Conservation (phyloP, 2,797 vertebrate genomes). For the Cossypha polioptera region DNA sequence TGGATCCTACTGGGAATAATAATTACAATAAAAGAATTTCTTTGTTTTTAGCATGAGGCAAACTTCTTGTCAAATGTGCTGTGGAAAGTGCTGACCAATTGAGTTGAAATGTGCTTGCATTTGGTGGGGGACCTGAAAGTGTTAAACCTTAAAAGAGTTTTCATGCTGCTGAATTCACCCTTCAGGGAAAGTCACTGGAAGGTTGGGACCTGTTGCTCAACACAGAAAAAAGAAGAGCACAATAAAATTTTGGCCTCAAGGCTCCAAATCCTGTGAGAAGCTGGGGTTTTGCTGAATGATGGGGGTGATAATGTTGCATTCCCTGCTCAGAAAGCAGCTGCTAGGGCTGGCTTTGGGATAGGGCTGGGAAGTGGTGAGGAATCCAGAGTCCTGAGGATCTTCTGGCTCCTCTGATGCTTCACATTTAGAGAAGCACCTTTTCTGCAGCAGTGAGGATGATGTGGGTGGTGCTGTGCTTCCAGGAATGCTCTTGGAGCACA, state of each 20-base stretch:
- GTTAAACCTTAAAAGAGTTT: background rate
- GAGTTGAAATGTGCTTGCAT: background rate
- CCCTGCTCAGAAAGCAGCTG: background rate
- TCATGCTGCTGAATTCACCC: background rate
- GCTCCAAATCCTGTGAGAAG: background rate
- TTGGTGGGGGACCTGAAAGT: background rate
- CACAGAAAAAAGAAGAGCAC: background rate
- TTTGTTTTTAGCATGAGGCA: background rate
- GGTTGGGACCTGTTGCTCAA: background rate
- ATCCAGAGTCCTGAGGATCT: background rate
- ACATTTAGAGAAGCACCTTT: background rate
- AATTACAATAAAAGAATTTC: background rate
- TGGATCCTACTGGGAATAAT: background rate
- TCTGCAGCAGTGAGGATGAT: background rate
- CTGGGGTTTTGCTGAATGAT: background rate
- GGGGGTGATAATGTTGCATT: background rate
- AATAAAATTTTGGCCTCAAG: background rate
- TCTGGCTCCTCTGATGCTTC: background rate
- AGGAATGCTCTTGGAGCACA: accelerated
- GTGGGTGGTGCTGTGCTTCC: background rate
- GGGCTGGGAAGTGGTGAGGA: background rate
- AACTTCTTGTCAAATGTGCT: background rate
- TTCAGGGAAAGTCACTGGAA: background rate
- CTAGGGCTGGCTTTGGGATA: background rate
- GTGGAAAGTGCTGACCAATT: background rate